Base-by-base conservation (phyloP, 2,888 invertebrate genomes). In the Punctoribates punctum region DNA sequence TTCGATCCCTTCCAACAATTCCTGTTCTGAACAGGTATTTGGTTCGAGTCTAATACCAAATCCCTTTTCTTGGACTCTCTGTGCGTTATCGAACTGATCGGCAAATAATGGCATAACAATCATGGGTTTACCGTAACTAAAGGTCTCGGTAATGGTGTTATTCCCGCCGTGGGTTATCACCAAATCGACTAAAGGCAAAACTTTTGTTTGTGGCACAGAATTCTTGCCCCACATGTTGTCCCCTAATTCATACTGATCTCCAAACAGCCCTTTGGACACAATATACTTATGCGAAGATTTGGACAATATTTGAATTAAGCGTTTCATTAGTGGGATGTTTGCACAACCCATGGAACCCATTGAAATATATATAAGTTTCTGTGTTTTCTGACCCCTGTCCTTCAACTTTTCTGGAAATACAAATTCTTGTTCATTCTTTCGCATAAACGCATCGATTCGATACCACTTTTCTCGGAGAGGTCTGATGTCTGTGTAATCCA, bases 261-360 rank as follows among this genome's bases (percentile, higher is more conserved):
- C 20, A 0, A 34, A 17, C 8, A 34, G 17, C 15, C 75, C 75
- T 65, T 51, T 75, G 9, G 51, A 48, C 6, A 75, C 51, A 27
- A 75, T 75, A n/a, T 73, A 51, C 8, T 38, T 48, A 29, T 75
- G 20, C n/a, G 13, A 3, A 38, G 72, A 75, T 75, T 75, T 75
- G 6, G 75, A 46, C 23, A 73, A 17, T 9, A 73, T 73, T 13
- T 5, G 3, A 6, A 75, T 29, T 4, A 75, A 51, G 9, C 70
- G 73, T 20, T 13, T 54, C 75, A 75, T 75, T n/a, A 75, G n/a
- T 4, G 20, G 27, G 4, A 73, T 42, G 48, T 72, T 51, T 17
- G 17, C 29, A 15, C 27, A 38, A 9, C 65, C 75, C 29, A 73
- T 34, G 1, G 75, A 73, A 17, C 75, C 75, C 72, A 75, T 9